phyloP scores from a whole-genome alignment of 2,113 vertebrate genomes.

The Centrocercus urophasianus region DNA sequence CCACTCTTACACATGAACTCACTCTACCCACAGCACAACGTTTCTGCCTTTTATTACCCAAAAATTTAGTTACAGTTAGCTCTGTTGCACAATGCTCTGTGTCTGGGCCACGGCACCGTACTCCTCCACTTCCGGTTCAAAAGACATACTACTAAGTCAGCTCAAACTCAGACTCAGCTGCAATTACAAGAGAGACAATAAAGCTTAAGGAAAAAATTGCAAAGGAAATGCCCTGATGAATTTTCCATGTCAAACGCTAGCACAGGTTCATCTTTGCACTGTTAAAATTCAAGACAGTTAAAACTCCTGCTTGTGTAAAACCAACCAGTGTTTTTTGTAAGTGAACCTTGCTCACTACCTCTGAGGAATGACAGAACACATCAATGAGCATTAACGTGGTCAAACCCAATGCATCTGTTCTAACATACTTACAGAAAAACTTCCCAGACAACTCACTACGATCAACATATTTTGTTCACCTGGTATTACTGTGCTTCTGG shows the following conservation, averaged over 20 bases:
- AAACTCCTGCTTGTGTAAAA: not conserved
- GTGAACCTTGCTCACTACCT: not conserved
- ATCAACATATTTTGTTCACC: not conserved
- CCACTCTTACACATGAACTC: not conserved
- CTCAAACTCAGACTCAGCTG: not conserved
- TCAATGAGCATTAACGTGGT: not conserved
- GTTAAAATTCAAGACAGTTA: not conserved
- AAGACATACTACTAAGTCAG: not conserved
- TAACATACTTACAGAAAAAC: not conserved
- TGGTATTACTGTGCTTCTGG: not conserved
- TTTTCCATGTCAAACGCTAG: not conserved
- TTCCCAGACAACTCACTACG: not conserved
- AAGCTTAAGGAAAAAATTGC: not conserved
- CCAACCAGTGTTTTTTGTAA: not conserved
- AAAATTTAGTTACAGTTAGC: not conserved
- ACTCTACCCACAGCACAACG: not conserved
- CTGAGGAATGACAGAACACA: not conserved
- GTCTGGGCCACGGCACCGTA: rapidly evolving
- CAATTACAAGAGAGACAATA: not conserved
- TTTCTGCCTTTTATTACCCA: not conserved
- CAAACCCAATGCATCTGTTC: not conserved
- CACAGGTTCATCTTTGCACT: not conserved
- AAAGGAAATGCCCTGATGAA: not conserved
- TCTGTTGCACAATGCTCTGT: not conserved
- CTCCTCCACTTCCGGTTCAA: not conserved